phyloP scores from a whole-genome alignment of 2,113 vertebrate species.

The Chlorodrepanis virens region DNA sequence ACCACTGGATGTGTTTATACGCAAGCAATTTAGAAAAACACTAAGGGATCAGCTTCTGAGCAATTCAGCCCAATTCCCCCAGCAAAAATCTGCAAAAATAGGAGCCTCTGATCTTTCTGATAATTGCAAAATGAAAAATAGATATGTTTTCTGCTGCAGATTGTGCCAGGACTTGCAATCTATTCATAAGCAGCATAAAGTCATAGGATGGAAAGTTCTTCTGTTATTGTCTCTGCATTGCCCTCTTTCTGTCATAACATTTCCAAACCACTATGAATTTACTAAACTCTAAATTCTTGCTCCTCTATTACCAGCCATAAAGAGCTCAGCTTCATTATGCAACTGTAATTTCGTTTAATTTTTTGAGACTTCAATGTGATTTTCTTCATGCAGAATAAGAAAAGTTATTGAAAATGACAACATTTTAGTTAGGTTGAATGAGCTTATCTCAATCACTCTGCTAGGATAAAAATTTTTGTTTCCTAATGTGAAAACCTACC shows the following conservation, averaged over 20 bases:
- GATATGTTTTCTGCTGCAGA: background rate
- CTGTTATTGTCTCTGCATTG: slow-evolving; percentile 45
- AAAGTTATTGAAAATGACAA: slow-evolving; percentile 27
- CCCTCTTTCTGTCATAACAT: slow-evolving; percentile 59
- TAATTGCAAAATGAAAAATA: slow-evolving; percentile 23
- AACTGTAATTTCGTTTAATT: background rate
- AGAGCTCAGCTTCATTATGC: slow-evolving; percentile 28
- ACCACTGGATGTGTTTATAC: accelerated
- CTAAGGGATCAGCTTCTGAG: background rate
- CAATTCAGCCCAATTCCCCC: background rate
- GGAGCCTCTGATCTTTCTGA: background rate
- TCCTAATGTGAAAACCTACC: slow-evolving; percentile 18
- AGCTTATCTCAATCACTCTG: slow-evolving; percentile 16
- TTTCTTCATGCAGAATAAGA: slow-evolving; percentile 1
- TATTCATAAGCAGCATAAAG: slow-evolving; percentile 11
- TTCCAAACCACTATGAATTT: background rate
- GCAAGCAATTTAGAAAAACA: accelerated
- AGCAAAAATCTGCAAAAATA: background rate
- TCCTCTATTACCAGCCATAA: slow-evolving; percentile 13
- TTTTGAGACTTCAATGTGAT: slow-evolving; percentile 30
- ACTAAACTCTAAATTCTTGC: slow-evolving; percentile 6
- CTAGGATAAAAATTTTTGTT: background rate
- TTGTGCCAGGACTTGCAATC: slow-evolving; percentile 27
- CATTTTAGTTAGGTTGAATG: slow-evolving; percentile 29
- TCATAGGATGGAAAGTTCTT: slow-evolving; percentile 3